Percentiles rank a stretch among this genome's conserved stretches.
These are phyloP conservation scores for Thaumetopoea pityocampa DNA, from an alignment of 1,140 invertebrate genomes.

Conservation along the genomic window DNA sequence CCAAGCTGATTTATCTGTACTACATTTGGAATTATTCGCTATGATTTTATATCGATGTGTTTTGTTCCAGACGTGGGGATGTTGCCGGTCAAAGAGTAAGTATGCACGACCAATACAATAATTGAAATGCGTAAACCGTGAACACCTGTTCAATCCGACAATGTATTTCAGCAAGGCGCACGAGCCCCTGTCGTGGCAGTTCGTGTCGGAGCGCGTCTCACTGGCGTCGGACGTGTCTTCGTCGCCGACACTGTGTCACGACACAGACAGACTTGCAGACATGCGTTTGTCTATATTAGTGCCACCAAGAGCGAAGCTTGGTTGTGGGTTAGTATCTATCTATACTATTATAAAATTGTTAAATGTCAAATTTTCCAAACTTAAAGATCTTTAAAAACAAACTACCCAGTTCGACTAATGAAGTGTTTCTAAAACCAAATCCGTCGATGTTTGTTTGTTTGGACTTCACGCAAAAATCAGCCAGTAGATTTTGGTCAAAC, in stretches of 20 bases:
- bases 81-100: conserved; percentile 94
- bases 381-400: too few relatives aligned
- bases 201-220: conserved; percentile 78
- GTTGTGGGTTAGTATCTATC: conserved; percentile 76
- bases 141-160: conserved; percentile 9
- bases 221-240: conserved; percentile 60
- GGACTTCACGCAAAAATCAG: too few relatives aligned
- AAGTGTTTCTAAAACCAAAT: too few relatives aligned
- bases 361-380: neutral
- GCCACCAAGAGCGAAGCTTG: conserved; percentile 81
- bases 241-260: conserved; percentile 62
- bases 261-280: conserved; percentile 65
- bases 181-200: conserved; percentile 86
- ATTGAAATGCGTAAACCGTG: conserved; percentile 3
- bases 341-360: conserved; percentile 1
- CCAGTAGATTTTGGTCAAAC: too few relatives aligned
- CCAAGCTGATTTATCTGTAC: neutral
- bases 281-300: conserved; percentile 80
- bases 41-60: conserved; percentile 20
- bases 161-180: conserved; percentile 69
- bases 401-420: too few relatives aligned
- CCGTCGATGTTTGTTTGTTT: too few relatives aligned
- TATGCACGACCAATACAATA: conserved; percentile 37
- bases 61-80: conserved; percentile 87
- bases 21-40: too few relatives aligned